phyloP scores from a whole-genome alignment of 2,113 vertebrate species.

The Tonatia bakeri region DNA sequence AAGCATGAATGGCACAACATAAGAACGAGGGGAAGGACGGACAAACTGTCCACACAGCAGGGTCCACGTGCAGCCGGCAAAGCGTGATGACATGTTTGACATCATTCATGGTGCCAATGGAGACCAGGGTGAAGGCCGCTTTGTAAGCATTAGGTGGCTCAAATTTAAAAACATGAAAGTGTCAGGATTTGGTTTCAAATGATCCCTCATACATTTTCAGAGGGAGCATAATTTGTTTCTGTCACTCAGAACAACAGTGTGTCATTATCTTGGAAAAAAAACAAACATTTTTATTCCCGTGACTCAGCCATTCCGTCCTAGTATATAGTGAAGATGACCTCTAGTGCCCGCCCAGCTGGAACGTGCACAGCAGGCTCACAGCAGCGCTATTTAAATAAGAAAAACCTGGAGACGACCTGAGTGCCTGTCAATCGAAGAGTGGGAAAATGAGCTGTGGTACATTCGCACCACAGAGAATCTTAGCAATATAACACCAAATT shows the following conservation, averaged over 20 bases:
- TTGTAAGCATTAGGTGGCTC: not conserved
- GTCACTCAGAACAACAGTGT: not conserved
- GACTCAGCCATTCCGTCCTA: not conserved
- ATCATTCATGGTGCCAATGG: not conserved
- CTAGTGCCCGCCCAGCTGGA: not conserved
- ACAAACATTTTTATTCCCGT: not conserved
- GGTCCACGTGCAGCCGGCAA: not conserved
- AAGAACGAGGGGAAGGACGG: not conserved
- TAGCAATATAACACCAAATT: not conserved
- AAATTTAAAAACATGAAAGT: not conserved
- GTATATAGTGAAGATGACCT: not conserved
- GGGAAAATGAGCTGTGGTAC: not conserved
- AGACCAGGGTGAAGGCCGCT: not conserved
- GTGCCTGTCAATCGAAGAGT: not conserved
- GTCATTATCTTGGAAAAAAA: not conserved
- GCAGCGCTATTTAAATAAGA: not conserved
- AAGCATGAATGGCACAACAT: not conserved
- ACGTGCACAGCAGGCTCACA: not conserved
- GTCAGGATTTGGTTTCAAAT: not conserved
- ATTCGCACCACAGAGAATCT: not conserved
- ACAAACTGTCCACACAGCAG: not conserved
- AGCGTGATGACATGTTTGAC: not conserved
- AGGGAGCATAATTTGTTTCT: not conserved
- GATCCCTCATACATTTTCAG: not conserved
- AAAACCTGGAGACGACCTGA: not conserved